Evolutionary conservation across 2,888 invertebrate genomes (phyloP), one percentile per base, ranked within the genome.

Genomic region (Quadroppia sp.): DNA sequence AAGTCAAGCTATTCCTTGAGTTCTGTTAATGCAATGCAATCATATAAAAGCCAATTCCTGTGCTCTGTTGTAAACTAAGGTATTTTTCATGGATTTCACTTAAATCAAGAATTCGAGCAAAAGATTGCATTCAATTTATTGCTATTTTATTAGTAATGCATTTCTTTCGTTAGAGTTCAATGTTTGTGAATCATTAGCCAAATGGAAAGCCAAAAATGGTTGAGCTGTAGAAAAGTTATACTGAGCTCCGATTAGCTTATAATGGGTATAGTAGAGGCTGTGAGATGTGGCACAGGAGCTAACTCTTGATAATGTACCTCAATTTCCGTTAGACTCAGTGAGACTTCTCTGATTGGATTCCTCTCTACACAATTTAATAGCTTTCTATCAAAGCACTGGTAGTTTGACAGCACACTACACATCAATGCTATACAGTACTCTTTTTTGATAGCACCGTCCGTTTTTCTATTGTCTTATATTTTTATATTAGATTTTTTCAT

Each of bases 251-350:
- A 61, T 61, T 61, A 61, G 61, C 53, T 23, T 17, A 53, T 53
- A 20, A 53, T 53, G n/a, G 11, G 25, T 23, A 17, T 17, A 53
- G 23, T 45, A 45, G 23, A 23, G 53, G 23, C 20, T 53, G 23
- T 53, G 25, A n/a, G 28, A 30, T 61, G 30, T 61, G 30, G 23
- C n/a, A 13, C 30, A 32, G n/a, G 30, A 28, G 6, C 32, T 61
- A 28, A 61, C 61, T 61, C 61, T 30, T 61, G 61, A 61, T 61
- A 61, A 23, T 61, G 61, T 32, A 23, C 61, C 61, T 61, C 61
- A 61, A 61, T 61, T 61, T 61, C 61, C 61, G 61, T 61, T 61
- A 61, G 61, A 61, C 30, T 61, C 20, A 15, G 45, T 45, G 15
- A 45, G 45, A 45, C 45, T 30, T 32, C 32, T n/a, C 23, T 61